Base-by-base conservation (phyloP, 1,140 invertebrate genomes). In the Drosophila parabipectinata region DNA sequence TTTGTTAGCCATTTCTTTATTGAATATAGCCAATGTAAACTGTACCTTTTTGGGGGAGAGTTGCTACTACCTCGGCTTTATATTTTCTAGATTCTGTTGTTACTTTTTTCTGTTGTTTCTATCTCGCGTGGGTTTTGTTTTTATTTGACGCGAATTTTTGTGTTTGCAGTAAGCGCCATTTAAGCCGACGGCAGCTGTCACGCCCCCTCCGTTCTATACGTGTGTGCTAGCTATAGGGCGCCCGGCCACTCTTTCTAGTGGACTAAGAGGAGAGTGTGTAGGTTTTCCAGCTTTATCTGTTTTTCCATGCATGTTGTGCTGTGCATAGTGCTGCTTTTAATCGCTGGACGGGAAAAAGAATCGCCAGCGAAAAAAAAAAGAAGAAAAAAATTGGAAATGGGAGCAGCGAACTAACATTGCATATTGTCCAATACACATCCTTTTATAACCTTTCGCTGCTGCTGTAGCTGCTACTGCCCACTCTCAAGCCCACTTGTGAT, bases 131-230 rank as follows among this genome's bases (percentile, higher is more conserved):
- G 45, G 54, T 21, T 62, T 77, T 77, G 76, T 55, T 77, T 72
- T 62, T 77, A 55, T 69, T 77, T 77, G 67, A 54, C 50, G 41
- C 24, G 63, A 67, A 64, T 72, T 74, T 72, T 64, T 72, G 75
- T 71, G 64, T 74, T 41, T 45, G 58, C 48, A 79, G 69, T 74
- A 74, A 60, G 45, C 63, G 77, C 77, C 72, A 76, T 69, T 79
- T 80, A 71, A 79, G 72, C 77, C 59, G 37, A 61, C 72, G 55
- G 68, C 69, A 74, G 80, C 75, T 83, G 69, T 74, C 76, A 78
- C 45, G 37, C 58, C 30, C 15, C 0, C 41, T 2, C 10, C 24
- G 21, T 21, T 21, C 21, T 21, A 21, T 2, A 12, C 9, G 1
- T 4, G 28, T 15, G 28, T 18, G 18, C 18, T 18, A 18, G 18